Base-by-base conservation (phyloP, 2,888 invertebrate genomes). In the Cephus spinipes region DNA sequence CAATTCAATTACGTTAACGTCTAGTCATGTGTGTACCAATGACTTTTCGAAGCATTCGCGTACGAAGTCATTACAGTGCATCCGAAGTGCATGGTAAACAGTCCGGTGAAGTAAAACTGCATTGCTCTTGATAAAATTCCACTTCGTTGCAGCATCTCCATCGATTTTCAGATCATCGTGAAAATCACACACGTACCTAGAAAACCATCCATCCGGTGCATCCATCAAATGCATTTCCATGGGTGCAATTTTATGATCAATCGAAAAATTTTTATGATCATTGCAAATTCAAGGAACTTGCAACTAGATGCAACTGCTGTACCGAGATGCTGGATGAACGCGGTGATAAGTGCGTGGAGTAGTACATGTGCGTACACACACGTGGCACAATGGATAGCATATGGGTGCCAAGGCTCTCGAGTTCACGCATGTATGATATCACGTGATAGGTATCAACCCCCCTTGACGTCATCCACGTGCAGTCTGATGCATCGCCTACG, bases 351-450 rank as follows among this genome's bases (percentile, higher is more conserved):
- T 55, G 9, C 32, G 71, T 71, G 71, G 55, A 23, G 23, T 55
- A 73, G 77, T 68, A 71, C 76, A 73, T 74, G 77, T 74, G 73
- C 71, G 12, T 71, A 23, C 23, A 23, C 71, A 76, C 73, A 40
- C 34, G 55, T 23, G 69, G 76, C 40, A 74, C 77, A 79, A 79
- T 79, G 74, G 79, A 76, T 71, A 75, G 79, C 71, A 71, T 79
- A 82, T 82, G 81, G 81, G 82, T 82, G 82, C 82, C 82, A 82
- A 82, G 82, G 82, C 82, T 79, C 81, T 80, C 81, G 76, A 77
- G 81, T 82, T 55, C 79, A 76, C 68, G 69, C 71, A 32, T 71
- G 4, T 33, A 33, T 71, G 15, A 33, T 69, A 79, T 79, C 81
- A 77, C 79, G 81, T 82, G 81, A 81, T 81, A 78, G 82, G 81